phyloP scores from a whole-genome alignment of 2,888 invertebrate species.

The Chaitophorus viminalis region DNA sequence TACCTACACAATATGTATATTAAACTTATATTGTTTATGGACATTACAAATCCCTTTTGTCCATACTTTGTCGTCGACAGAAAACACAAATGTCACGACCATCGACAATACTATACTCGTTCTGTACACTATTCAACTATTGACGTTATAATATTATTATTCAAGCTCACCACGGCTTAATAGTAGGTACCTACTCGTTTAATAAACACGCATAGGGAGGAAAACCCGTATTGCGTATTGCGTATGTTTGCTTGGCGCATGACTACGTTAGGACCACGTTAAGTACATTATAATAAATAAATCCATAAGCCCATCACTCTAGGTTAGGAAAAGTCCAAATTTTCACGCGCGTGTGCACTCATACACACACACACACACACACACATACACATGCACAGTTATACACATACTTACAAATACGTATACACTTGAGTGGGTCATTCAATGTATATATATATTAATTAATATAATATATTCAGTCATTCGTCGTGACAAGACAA shows the following conservation, averaged over 20 bases:
- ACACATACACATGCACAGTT: too few species aligned
- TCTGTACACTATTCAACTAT: too few species aligned
- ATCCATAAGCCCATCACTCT: background rate
- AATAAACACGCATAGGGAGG: background rate
- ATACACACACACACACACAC: background rate
- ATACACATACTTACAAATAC: background rate
- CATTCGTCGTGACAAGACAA: constrained; percentile 34
- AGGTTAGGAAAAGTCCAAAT: background rate
- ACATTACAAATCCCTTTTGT: background rate
- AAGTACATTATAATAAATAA: background rate
- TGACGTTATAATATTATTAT: too few species aligned
- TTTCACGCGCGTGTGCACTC: background rate
- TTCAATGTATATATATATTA: background rate
- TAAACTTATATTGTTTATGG: background rate
- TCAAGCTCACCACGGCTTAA: too few species aligned
- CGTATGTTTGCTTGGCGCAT: too few species aligned
- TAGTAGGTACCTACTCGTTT: too few species aligned
- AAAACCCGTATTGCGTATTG: too few species aligned
- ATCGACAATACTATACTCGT: background rate
- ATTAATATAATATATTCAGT: background rate
- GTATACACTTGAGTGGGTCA: constrained; percentile 25
- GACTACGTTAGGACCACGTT: background rate
- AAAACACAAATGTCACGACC: background rate
- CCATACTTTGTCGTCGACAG: background rate
- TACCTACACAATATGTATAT: background rate